These are phyloP conservation scores for Micromys minutus DNA, from an alignment of 2,113 vertebrate species.

Conservation along the genomic window DNA sequence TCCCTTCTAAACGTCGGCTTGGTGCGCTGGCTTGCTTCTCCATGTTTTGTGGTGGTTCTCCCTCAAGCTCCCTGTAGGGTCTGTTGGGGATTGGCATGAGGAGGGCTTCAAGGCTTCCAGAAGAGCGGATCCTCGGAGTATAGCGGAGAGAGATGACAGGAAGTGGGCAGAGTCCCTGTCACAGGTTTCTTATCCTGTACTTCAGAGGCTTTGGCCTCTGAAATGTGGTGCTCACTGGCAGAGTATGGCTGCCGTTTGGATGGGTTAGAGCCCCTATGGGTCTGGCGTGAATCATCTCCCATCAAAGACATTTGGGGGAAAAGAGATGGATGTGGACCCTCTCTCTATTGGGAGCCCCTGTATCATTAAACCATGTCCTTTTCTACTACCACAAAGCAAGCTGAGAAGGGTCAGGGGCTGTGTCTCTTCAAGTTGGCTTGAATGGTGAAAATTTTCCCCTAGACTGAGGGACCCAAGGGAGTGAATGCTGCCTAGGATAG, in stretches of 20 bases:
- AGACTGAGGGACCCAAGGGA: background rate
- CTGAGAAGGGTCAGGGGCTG: background rate
- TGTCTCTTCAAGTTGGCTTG: background rate
- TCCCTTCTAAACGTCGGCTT: conserved; percentile 42
- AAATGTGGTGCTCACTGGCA: background rate
- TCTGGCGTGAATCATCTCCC: background rate
- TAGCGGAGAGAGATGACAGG: background rate
- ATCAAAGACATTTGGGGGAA: conserved; percentile 28
- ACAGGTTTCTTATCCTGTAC: background rate
- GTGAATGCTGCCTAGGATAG: background rate
- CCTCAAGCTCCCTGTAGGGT: background rate
- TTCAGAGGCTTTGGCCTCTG: background rate
- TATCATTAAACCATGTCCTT: background rate
- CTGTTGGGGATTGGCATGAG: conserved; percentile 61
- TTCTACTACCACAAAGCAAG: background rate
- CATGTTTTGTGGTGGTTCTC: background rate
- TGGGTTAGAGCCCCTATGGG: background rate
- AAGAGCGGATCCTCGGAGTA: background rate
- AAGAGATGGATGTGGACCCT: background rate
- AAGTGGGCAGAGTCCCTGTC: background rate
- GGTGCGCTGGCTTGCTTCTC: background rate
- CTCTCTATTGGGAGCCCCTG: background rate
- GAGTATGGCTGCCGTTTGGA: background rate
- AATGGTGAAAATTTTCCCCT: background rate
- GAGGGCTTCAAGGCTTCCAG: conserved; percentile 29